Conservation (phyloP, 1,140 invertebrate genomes). For the Hydropsyche tenuis region DNA sequence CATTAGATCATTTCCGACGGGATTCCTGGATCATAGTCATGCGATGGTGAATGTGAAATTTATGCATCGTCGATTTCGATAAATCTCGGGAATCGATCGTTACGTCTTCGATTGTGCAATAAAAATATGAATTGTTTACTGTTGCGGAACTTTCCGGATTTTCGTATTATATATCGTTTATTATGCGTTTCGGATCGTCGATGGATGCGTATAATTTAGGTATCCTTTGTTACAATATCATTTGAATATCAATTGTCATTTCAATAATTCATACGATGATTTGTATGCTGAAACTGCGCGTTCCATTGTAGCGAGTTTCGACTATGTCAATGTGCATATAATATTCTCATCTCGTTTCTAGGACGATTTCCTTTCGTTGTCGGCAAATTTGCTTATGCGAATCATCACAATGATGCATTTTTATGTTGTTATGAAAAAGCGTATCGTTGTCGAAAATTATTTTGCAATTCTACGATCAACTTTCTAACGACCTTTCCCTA, state of each 20-base stretch:
- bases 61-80: not conserved
- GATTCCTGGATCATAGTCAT: not conserved
- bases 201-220: not conserved
- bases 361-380: conserved; percentile 2
- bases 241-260: conserved; percentile 9
- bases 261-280: conserved; percentile 5
- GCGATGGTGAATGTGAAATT: not conserved
- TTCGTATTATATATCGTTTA: conserved; percentile 13
- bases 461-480: not conserved
- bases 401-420: conserved; percentile 1
- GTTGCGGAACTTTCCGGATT: not conserved
- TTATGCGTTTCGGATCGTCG: not conserved
- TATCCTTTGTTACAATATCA: not conserved
- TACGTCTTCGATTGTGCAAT: not conserved
- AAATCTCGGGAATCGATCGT: conserved; percentile 9
- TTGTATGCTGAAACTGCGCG: not conserved
- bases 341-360: conserved; percentile 13
- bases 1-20: not conserved
- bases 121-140: not conserved
- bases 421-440: not conserved
- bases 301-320: not conserved
- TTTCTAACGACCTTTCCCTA: conserved; percentile 26
- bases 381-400: not conserved
- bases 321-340: not conserved
- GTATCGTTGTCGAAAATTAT: not conserved